A percentile compares a stretch with the other conserved stretches of the same genome.
These are phyloP conservation scores for Danio rerio DNA, from an alignment of 2,113 vertebrate species.

Conservation along the genomic window DNA sequence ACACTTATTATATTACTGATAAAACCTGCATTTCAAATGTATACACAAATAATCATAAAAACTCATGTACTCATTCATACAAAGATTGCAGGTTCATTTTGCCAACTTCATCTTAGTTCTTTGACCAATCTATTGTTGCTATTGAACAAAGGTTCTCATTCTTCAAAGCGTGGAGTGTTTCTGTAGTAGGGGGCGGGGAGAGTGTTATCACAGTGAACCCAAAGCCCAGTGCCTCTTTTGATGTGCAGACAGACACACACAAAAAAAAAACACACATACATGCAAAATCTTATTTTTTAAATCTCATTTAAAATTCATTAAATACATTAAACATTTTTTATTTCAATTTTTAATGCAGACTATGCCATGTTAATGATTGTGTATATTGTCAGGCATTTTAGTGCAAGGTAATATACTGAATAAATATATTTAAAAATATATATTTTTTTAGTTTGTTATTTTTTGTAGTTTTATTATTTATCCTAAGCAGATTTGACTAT, in stretches of 20 bases:
- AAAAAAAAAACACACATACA: neutral
- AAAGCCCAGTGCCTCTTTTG: neutral
- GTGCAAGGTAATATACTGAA: too few species aligned
- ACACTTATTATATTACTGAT: neutral
- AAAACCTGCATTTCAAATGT: neutral
- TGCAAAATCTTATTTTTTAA: neutral
- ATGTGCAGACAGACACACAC: slow-evolving; percentile 8
- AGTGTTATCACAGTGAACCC: slow-evolving; percentile 12
- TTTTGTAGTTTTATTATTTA: too few species aligned
- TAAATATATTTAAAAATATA: too few species aligned
- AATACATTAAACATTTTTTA: too few species aligned
- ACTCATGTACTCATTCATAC: neutral
- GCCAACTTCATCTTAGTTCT: slow-evolving; percentile 55
- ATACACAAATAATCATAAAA: neutral
- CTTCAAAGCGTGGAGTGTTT: slow-evolving; percentile 43
- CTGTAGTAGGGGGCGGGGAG: slow-evolving; percentile 11
- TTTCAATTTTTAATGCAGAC: too few species aligned
- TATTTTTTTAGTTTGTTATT: too few species aligned
- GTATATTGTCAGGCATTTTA: too few species aligned
- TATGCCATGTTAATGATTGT: too few species aligned
- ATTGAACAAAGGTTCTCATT: slow-evolving; percentile 47
- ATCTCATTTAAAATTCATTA: too few species aligned
- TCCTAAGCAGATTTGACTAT: too few species aligned
- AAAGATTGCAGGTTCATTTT: neutral
- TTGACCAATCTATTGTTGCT: slow-evolving; percentile 52